Evolutionary conservation across 2,113 vertebrate species (phyloP), one percentile per base, ranked within the genome.

Genomic region (Phylloscopus trochilus): DNA sequence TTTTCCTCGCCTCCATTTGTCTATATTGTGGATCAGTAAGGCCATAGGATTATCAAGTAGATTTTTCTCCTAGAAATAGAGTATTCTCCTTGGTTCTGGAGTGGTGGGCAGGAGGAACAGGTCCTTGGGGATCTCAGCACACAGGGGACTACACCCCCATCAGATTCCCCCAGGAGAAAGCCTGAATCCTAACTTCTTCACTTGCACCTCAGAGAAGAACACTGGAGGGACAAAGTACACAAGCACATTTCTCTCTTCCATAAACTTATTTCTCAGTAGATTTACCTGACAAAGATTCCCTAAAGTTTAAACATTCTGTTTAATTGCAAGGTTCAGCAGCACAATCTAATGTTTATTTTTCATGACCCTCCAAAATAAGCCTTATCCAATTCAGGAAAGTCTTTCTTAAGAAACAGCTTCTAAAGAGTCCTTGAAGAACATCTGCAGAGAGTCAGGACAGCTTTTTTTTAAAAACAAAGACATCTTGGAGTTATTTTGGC

Each of bases 381-480:
- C 78, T 78, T 90, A 49, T 91, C 39, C 86, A 85, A 55, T 91
- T 80, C 58, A 89, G 90, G 59, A 62, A 95, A 93, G 35, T 89
- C 31, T 92, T 47, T 79, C 68, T 95, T 96, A 90, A 86, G 52
- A 94, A 92, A 77, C 75, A 70, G 76, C 20, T 96, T 91, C 75
- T 90, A 46, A 96, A 94, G 72, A 49, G 35, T 51, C 83, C 80
- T 92, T 91, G 92, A 96, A 86, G 64, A 78, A 49, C 30, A 88
- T 74, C 75, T 77, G 80, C 78, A 33, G 39, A 68, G 55, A 77
- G 43, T 85, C 46, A 72, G 46, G 72, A 63, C 51, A 72, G 76
- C 13, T 37, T 96, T 88, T 86, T 77, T 41, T 92, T 68, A 43
- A 66, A 89, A 88, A 67, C 75, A 83, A 82, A 86, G 86, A 78